Base-by-base conservation (phyloP, 2,113 vertebrate genomes). In the Gadus chalcogrammus region DNA sequence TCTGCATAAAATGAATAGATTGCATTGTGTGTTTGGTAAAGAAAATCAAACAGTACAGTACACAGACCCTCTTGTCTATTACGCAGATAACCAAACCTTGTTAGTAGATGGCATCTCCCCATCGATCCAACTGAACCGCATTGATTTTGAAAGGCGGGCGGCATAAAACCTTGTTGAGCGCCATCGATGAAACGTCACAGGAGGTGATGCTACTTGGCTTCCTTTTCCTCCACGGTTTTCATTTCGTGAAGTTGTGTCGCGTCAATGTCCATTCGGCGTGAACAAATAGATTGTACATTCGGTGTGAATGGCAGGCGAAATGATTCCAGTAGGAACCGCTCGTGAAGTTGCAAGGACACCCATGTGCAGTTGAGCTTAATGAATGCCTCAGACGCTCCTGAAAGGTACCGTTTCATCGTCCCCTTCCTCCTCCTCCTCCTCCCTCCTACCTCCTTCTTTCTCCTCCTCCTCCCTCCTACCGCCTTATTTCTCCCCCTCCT, bases 1-100 rank as follows among this genome's bases (percentile, higher is more conserved):
- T 73, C 61, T 74, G 71, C 76, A 64, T 66, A 78, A 79, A 71
- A 84, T 83, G 75, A 64, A 65, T 73, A 35, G 61, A 71, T 63
- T 61, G 63, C 64, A 58, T 76, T 75, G 65, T 60, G 67, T 67
- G 72, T 61, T 70, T 15, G 42, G 61, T 58, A 31, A 42, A 16
- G 20, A 18, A 24, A 42, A 68, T 20, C 20, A 20, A 53, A 42
- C 5, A 4, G 11, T 11, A 6, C 38, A 13, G 42, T 24, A 83
- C 72, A 67, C 35, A 56, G 63, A 68, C 52, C 56, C 18, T 60
- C 52, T 53, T 68, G 60, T 62, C 76, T 70, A 69, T 78, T 64
- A 35, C 20, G 72, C 17, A 42, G 17, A 75, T 48, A 48, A 70
- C 53, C 17, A 28, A 73, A 31, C 24, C 9, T 56, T 61, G 61